These are phyloP conservation scores for Conus ventricosus DNA, from an alignment of 1,140 invertebrate species.

Conservation along the genomic window DNA sequence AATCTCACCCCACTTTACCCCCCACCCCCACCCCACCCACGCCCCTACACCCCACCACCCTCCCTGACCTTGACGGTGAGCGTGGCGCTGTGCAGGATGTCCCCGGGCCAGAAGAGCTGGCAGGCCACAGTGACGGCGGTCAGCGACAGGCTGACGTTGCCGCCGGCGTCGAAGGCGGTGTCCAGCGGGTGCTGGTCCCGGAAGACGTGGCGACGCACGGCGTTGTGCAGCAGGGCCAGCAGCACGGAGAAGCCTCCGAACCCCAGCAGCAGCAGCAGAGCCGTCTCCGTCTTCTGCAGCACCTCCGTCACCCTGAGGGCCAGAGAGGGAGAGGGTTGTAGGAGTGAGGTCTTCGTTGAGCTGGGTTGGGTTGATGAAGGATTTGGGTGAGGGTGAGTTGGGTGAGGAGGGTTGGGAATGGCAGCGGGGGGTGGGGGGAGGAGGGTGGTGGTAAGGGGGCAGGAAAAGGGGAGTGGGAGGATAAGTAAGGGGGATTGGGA, in stretches of 20 bases:
- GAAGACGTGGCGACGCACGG: slow-evolving; percentile 66
- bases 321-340: too few relatives aligned
- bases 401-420: not conserved
- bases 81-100: slow-evolving; percentile 57
- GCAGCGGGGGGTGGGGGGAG: not conserved
- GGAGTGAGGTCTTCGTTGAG: not conserved
- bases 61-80: slow-evolving; percentile 61
- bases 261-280: slow-evolving; percentile 65
- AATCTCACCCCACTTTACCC: not conserved
- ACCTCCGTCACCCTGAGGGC: slow-evolving; percentile 56
- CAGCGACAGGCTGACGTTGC: slow-evolving; percentile 68
- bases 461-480: too few relatives aligned
- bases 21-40: too few relatives aligned
- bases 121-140: slow-evolving; percentile 70
- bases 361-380: not conserved
- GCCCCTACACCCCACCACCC: not conserved
- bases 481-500: too few relatives aligned
- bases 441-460: too few relatives aligned
- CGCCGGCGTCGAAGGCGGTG: slow-evolving; percentile 75
- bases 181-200: slow-evolving; percentile 71
- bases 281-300: slow-evolving; percentile 63
- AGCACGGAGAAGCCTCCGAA: slow-evolving; percentile 70
- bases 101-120: slow-evolving; percentile 69
- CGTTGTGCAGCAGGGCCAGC: slow-evolving; percentile 65
- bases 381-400: not conserved